A percentile compares a stretch with the other conserved stretches of the same genome.
phyloP scores from a whole-genome alignment of 2,113 vertebrate genomes.

The Sinocyclocheilus anophthalmus region DNA sequence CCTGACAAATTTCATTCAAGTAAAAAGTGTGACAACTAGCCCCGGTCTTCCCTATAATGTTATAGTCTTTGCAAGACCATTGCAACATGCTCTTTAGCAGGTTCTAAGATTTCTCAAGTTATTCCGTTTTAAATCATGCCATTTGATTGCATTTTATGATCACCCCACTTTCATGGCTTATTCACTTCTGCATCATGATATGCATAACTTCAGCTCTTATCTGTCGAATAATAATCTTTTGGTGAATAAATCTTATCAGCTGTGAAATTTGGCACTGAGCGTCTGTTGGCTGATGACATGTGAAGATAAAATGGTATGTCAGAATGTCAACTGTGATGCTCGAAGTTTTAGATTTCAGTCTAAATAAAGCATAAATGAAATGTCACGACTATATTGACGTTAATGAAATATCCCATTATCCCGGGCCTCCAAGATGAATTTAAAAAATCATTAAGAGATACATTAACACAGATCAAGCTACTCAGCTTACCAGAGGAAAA shows the following conservation, averaged over 20 bases:
- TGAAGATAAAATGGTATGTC: constrained; percentile 41
- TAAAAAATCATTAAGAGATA: constrained; percentile 28
- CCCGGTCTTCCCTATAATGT: background rate
- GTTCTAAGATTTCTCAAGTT: background rate
- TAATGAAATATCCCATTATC: constrained; percentile 45
- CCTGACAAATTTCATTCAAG: background rate
- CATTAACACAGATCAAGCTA: constrained; percentile 35
- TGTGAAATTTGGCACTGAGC: constrained; percentile 23
- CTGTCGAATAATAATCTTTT: constrained; percentile 46
- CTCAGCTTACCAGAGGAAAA: constrained; percentile 34
- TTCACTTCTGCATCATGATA: constrained; percentile 20
- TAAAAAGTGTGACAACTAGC: background rate
- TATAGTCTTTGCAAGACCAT: background rate
- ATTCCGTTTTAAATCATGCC: background rate
- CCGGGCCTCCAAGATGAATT: constrained; percentile 19
- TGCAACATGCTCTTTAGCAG: background rate
- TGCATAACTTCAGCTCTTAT: constrained; percentile 36
- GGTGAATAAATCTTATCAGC: constrained; percentile 35
- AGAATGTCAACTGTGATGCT: constrained; percentile 24
- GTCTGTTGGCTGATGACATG: constrained; percentile 25
- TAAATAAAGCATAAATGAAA: constrained; percentile 24
- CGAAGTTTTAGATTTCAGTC: constrained; percentile 15
- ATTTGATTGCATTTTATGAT: constrained; percentile 9
- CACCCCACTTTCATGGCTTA: background rate
- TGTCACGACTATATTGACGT: constrained; percentile 24